Conservation (phyloP, 2,888 invertebrate species). For the Euplagia quadripunctaria region DNA sequence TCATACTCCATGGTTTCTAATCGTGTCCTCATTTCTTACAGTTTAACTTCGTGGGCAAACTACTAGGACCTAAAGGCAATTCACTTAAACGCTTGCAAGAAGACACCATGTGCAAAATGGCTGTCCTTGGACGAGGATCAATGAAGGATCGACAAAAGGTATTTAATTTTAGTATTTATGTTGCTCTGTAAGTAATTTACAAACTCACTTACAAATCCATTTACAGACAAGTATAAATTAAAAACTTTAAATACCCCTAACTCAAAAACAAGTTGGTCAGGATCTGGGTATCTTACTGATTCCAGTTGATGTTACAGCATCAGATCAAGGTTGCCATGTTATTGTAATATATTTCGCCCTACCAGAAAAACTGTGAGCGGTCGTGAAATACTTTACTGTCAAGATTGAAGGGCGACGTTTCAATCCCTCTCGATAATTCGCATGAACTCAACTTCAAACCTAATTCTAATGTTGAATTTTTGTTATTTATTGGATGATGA, state of each 20-base stretch:
- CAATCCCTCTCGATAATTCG: too few species aligned
- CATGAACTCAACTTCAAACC: too few species aligned
- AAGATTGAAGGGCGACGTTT: neutral
- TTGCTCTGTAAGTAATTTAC: neutral
- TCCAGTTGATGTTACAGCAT: too few species aligned
- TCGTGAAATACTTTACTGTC: neutral
- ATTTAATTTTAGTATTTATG: slow-evolving; percentile 7
- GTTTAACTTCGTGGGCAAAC: slow-evolving; percentile 98
- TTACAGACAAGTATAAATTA: neutral
- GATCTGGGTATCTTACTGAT: too few species aligned
- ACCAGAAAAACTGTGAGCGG: neutral
- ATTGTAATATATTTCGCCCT: neutral
- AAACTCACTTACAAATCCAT: neutral
- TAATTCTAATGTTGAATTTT: too few species aligned
- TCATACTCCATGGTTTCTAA: too few species aligned
- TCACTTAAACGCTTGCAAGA: slow-evolving; percentile 97
- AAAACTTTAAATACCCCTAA: too few species aligned
- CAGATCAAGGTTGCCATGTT: too few species aligned
- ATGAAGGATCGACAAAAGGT: slow-evolving; percentile 97
- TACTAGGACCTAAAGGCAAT: slow-evolving; percentile 97
- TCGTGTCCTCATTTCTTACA: slow-evolving; percentile 76
- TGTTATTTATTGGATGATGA: too few species aligned
- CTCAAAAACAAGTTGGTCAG: too few species aligned
- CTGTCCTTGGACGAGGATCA: slow-evolving; percentile 96
- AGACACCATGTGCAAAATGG: slow-evolving; percentile 98